These are phyloP conservation scores for Gnathonemus echidnorhynchus DNA, from an alignment of 2,113 vertebrate genomes.

Conservation along the genomic window DNA sequence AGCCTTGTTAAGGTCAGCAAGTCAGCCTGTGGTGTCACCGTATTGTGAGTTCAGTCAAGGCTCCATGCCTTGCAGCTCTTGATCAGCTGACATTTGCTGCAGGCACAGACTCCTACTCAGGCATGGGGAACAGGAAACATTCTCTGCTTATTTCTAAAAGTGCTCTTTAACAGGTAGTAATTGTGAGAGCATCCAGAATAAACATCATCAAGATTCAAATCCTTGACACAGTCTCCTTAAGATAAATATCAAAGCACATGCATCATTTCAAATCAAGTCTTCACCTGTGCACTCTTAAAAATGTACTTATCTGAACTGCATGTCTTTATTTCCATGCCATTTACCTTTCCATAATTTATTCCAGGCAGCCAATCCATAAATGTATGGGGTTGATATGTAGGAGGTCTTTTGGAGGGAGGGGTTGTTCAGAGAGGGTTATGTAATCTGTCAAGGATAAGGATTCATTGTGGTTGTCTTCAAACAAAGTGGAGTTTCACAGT, in stretches of 20 bases:
- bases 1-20: not conserved
- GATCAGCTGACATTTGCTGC: not conserved
- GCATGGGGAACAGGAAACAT: not conserved
- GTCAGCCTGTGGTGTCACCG: not conserved
- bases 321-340: not conserved
- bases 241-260: not conserved
- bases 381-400: not conserved
- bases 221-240: not conserved
- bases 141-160: not conserved
- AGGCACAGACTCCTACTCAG: not conserved
- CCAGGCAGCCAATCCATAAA: not conserved
- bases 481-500: not conserved
- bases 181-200: not conserved
- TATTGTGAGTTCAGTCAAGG: not conserved
- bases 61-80: not conserved
- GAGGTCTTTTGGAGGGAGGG: not conserved
- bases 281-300: not conserved
- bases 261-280: not conserved
- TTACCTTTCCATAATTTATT: slow-evolving; percentile 2
- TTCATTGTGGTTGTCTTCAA: not conserved
- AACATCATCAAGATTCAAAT: not conserved
- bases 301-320: not conserved
- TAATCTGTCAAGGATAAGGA: not conserved
- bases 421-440: not conserved
- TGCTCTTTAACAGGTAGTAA: not conserved